phyloP scores from a whole-genome alignment of 2,888 invertebrate species.

The Ochropleura leucogaster region DNA sequence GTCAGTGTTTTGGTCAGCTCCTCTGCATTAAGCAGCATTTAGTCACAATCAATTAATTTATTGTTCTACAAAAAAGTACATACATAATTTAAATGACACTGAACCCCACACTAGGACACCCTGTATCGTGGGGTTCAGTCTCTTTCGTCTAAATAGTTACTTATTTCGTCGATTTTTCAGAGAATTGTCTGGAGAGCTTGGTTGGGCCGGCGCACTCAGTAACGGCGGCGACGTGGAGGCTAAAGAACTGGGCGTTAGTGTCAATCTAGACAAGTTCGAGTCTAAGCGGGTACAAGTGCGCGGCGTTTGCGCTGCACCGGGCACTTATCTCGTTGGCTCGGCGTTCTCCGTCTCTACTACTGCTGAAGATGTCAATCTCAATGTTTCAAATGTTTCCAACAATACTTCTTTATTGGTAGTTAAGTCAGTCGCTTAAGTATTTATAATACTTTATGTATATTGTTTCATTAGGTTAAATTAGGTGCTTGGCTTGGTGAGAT shows the following conservation, averaged over 20 bases:
- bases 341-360: slow-evolving; percentile 86
- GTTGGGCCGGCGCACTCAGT: slow-evolving; percentile 87
- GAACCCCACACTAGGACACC: too few species aligned
- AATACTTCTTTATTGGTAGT: slow-evolving; percentile 84
- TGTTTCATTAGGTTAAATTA: not conserved
- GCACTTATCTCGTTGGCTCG: slow-evolving; percentile 92
- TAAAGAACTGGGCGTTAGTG: slow-evolving; percentile 82
- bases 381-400: slow-evolving; percentile 75
- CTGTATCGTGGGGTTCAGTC: too few species aligned
- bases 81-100: too few species aligned
- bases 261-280: slow-evolving; percentile 87
- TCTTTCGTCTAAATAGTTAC: not conserved
- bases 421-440: slow-evolving; percentile 70
- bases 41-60: too few species aligned
- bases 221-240: slow-evolving; percentile 81
- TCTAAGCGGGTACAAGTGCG: slow-evolving; percentile 90
- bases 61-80: too few species aligned
- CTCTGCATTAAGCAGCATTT: not conserved
- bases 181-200: slow-evolving; percentile 79
- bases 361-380: slow-evolving; percentile 64
- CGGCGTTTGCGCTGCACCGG: slow-evolving; percentile 91
- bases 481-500: slow-evolving; percentile 10
- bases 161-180: slow-evolving; percentile 69
- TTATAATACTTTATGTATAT: not conserved
- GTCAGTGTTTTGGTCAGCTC: not conserved